Percentiles rank a stretch among this genome's conserved stretches.
phyloP scores from a whole-genome alignment of 2,113 vertebrate species.

The Ginglymostoma cirratum region DNA sequence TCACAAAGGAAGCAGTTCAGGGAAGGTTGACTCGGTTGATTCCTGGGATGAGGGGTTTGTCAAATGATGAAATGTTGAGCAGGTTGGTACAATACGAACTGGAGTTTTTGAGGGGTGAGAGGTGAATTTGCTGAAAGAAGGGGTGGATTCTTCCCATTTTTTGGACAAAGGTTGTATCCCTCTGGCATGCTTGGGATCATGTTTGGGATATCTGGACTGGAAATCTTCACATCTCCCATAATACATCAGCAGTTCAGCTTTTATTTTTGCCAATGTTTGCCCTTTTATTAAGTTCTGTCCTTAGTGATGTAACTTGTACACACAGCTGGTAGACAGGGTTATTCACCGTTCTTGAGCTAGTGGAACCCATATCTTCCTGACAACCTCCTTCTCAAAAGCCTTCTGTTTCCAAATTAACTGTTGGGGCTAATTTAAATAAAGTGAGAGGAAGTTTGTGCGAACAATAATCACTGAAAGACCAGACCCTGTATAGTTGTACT shows the following conservation, averaged over 20 bases:
- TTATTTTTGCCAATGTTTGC: background rate
- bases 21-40: too few relatives aligned
- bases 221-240: background rate
- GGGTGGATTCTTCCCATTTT: too few relatives aligned
- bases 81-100: too few relatives aligned
- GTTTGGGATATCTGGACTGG: background rate
- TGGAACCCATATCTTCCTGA: background rate
- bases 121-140: too few relatives aligned
- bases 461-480: too few relatives aligned
- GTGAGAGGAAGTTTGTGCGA: too few relatives aligned
- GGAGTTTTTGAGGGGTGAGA: too few relatives aligned
- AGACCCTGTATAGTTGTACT: too few relatives aligned
- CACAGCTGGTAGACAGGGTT: background rate
- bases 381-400: background rate
- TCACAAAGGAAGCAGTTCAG: too few relatives aligned
- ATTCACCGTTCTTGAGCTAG: background rate
- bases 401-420: background rate
- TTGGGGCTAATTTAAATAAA: too few relatives aligned
- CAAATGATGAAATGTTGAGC: too few relatives aligned
- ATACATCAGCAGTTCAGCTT: background rate
- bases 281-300: background rate
- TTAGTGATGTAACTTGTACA: background rate
- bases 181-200: background rate
- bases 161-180: background rate
- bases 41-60: too few relatives aligned